Conservation (phyloP, 2,797 vertebrate genomes). For the Xerus rutilus region DNA sequence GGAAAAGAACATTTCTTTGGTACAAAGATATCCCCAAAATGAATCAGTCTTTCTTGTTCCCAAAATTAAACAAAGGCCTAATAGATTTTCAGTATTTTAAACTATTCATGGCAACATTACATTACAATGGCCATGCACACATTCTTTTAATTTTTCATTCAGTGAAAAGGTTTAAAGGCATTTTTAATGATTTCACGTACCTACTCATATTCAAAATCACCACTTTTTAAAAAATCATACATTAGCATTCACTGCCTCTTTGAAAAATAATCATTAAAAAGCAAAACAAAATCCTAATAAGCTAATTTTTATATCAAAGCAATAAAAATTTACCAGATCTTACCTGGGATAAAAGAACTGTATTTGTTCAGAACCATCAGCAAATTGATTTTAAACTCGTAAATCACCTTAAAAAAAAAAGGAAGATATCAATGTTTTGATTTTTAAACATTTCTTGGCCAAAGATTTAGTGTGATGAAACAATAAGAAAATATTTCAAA, state of each 20-base stretch:
- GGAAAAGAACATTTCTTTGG: not conserved
- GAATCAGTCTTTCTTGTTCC: not conserved
- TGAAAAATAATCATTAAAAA: constrained; percentile 20
- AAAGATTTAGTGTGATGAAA: constrained; percentile 60
- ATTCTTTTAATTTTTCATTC: not conserved
- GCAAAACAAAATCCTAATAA: constrained; percentile 23
- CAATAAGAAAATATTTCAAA: constrained; percentile 60
- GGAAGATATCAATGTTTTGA: constrained; percentile 60
- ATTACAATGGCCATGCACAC: constrained; percentile 18
- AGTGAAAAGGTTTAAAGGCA: constrained; percentile 14
- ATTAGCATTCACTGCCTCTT: not conserved
- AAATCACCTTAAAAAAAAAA: constrained; percentile 82
- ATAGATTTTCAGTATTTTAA: constrained; percentile 53
- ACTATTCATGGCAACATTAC: constrained; percentile 52
- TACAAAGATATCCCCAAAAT: constrained; percentile 51
- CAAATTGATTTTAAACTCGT: constrained; percentile 81
- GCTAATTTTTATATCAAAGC: constrained; percentile 55
- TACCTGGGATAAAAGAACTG: constrained; percentile 85
- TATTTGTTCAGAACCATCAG: constrained; percentile 79
- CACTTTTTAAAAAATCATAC: not conserved
- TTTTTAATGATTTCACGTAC: constrained; percentile 40
- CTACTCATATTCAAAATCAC: constrained; percentile 12
- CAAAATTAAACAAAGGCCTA: constrained; percentile 76
- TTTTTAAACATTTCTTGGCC: constrained; percentile 62
- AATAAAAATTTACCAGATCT: constrained; percentile 80